Base-by-base conservation (phyloP, 2,888 invertebrate species). In the Clostera curtula region DNA sequence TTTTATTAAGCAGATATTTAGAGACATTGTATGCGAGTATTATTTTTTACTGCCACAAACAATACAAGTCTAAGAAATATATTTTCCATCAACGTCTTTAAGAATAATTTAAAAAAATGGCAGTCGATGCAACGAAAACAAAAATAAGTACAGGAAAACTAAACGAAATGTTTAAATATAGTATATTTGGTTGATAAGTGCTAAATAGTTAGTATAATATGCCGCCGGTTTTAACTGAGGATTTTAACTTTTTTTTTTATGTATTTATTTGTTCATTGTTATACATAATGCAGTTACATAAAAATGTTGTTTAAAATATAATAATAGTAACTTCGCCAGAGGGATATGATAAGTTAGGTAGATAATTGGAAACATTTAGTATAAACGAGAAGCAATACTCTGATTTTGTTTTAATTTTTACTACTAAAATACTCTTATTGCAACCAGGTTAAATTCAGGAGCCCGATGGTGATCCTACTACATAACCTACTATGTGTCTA, bases 351-450 rank as follows among this genome's bases (percentile, higher is more conserved):
- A 67, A 64, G 59, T 69, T 68, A 62, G 51, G 68, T 77, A 80
- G 77, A 69, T 80, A 80, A 71, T 73, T 62, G 67, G 76, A 77
- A 79, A 76, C 73, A 58, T 74, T 68, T 77, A 80, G 77, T 75
- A 74, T 80, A 80, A 80, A 79, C 63, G 74, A 79, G 67, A 83
- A 82, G 82, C 82, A 83, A 83, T 83, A 83, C 79, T 83, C 82
- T 72, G 68, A 71, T 70, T 74, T n/a, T n/a, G n/a, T n/a, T 73
- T 67, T 73, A 66, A 69, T 79, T 77, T 73, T 76, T 75, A 72
- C 59, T 73, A 70, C 61, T 47, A 56, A 68, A 76, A 79, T 80
- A 80, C 76, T 80, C 74, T 71, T 55, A 63, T 52, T 56, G 50
- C 54, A 56, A 50, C 54, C 58, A 54, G 56, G 49, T 61, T 52